A percentile compares a stretch with the other conserved stretches of the same genome.
Conservation (phyloP, 2,888 invertebrate genomes). For the Mactromeris polynyma region DNA sequence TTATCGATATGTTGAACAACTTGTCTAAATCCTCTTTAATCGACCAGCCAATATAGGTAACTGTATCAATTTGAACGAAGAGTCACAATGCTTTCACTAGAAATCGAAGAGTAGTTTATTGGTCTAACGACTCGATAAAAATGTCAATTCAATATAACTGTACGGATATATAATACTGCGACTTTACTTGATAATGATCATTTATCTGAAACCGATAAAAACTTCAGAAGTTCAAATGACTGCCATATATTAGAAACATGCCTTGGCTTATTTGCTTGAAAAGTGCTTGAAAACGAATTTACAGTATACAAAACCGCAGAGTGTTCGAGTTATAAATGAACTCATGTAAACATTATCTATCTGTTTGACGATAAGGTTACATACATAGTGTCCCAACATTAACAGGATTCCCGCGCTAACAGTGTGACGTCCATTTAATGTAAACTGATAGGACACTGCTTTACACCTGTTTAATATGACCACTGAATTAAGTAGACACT, state of each 20-base stretch:
- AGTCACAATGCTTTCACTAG: not conserved
- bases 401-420: too few relatives aligned
- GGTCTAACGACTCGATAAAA: not conserved
- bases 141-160: not conserved
- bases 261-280: not conserved
- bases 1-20: not conserved
- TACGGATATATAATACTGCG: not conserved
- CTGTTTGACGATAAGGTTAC: not conserved
- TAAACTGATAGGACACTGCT: too few relatives aligned
- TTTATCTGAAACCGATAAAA: not conserved
- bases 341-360: not conserved
- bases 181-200: not conserved
- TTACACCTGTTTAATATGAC: too few relatives aligned
- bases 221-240: not conserved
- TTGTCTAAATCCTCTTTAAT: not conserved
- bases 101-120: conserved; percentile 2
- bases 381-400: not conserved
- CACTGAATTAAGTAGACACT: too few relatives aligned
- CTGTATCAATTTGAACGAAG: not conserved
- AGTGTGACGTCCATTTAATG: too few relatives aligned
- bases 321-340: not conserved
- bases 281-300: not conserved
- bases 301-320: not conserved
- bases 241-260: not conserved
- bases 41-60: not conserved